A percentile compares a stretch with the other conserved stretches of the same genome.
These are phyloP conservation scores for Drosophila niveifrons DNA, from an alignment of 2,888 invertebrate species.

Conservation along the genomic window DNA sequence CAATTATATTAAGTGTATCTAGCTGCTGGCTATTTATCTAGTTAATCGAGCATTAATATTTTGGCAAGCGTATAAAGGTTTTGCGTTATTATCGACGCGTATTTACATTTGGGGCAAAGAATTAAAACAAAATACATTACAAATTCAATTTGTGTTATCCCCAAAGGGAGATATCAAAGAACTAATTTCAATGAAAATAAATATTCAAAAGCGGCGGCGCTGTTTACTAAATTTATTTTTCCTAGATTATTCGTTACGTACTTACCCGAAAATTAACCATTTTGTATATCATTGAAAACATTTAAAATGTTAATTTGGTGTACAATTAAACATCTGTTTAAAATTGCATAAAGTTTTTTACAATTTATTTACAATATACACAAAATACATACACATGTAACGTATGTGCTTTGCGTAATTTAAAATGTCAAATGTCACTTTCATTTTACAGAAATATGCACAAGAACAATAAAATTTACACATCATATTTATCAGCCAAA, in stretches of 20 bases:
- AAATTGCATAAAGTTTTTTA: conserved; percentile 38
- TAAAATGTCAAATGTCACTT: conserved; percentile 10
- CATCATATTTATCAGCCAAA: conserved; percentile 17
- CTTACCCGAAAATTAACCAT: neutral
- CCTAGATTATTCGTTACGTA: neutral
- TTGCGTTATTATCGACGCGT: neutral
- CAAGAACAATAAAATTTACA: conserved; percentile 11
- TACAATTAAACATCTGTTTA: conserved; percentile 2
- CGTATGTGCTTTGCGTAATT: conserved; percentile 8
- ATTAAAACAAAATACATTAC: neutral
- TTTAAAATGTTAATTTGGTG: neutral
- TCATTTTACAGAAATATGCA: conserved; percentile 12
- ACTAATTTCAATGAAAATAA: neutral
- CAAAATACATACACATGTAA: conserved; percentile 15
- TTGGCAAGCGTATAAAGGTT: conserved; percentile 16
- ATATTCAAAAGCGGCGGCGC: neutral
- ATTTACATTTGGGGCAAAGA: neutral
- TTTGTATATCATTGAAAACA: neutral
- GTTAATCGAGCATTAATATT: conserved; percentile 28
- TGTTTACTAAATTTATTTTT: too few relatives aligned
- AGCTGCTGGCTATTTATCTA: conserved; percentile 2
- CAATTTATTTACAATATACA: conserved; percentile 50
- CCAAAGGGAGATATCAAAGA: neutral
- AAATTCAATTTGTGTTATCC: neutral
- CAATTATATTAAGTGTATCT: conserved; percentile 3